phyloP scores from a whole-genome alignment of 1,140 invertebrate genomes.

The Brachionus plicatilis region DNA sequence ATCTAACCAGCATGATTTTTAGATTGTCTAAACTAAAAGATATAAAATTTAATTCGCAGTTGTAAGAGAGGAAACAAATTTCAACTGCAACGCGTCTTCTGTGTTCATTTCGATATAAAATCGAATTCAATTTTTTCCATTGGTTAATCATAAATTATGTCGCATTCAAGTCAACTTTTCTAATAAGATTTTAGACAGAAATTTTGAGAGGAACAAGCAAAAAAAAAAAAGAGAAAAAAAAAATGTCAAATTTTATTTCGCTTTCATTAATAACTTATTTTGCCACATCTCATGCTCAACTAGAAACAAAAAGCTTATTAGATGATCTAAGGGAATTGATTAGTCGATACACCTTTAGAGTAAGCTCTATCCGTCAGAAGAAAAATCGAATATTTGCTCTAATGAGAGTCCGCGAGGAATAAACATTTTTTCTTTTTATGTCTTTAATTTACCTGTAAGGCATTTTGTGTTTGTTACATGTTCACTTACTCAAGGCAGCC shows the following conservation, averaged over 20 bases:
- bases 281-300: constrained; percentile 18
- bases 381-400: not conserved
- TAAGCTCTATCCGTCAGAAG: not conserved
- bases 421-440: constrained; percentile 1
- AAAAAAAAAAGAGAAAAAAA: not conserved
- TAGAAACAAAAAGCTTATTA: constrained; percentile 16
- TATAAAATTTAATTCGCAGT: not conserved
- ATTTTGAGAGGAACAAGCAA: not conserved
- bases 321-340: constrained; percentile 5
- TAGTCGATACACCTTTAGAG: constrained; percentile 6
- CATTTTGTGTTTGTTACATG: not conserved
- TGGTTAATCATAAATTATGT: constrained; percentile 32
- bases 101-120: not conserved
- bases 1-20: not conserved
- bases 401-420: not conserved
- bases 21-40: not conserved
- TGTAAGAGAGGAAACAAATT: not conserved
- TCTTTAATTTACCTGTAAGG: not conserved
- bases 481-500: not conserved
- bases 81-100: not conserved
- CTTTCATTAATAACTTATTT: constrained; percentile 25
- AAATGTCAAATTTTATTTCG: constrained; percentile 36
- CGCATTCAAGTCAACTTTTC: not conserved
- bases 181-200: not conserved
- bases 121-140: not conserved